Base-by-base conservation (phyloP, 2,888 invertebrate species). In the Pandemis cinnamomeana region DNA sequence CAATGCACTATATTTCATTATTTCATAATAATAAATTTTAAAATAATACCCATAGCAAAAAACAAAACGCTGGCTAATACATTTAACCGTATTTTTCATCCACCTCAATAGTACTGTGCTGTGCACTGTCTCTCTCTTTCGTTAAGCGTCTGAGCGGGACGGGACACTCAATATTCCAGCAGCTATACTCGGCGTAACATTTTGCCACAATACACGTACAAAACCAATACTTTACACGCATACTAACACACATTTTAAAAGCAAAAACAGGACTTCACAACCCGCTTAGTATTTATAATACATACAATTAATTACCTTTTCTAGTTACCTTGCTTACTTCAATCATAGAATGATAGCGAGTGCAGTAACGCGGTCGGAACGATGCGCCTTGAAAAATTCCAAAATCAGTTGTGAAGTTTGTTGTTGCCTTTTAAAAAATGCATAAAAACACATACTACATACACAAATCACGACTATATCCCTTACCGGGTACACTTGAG, bases 191-290 rank as follows among this genome's bases (percentile, higher is more conserved):
- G 5, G 46, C 46, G 10, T 11, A 48, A 11, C 11, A 11, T 5
- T 10, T 48, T 48, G 46, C 13, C 46, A 48, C 46, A 10, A 13
- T 10, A 48, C 5, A 48, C 46, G 13, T 11, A 55, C 20, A 20
- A 2, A 20, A 20, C 55, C 27, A 36, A 36, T 36, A 36, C 2
- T 4, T 36, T 36, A 36, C 27, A 36, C 27, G 2, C 5, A 5
- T 6, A 27, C 10, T 5, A 20, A 27, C 58, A 58, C 58, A 20
- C 20, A 55, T 55, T 27, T 55, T 6, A 11, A 58, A 58, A 58
- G 58, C 58, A 58, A 58, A 58, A 58, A 27, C 58, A 58, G 58
- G 58, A 58, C 58, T 58, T 58, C 58, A 58, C 58, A 58, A 58
- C 58, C 15, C 27, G 1, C 8, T 27, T 58, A 58, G 15, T 8